Evolutionary conservation across 2,113 vertebrate genomes (phyloP), one percentile per base, ranked within the genome.

Genomic region (Colossoma macropomum): DNA sequence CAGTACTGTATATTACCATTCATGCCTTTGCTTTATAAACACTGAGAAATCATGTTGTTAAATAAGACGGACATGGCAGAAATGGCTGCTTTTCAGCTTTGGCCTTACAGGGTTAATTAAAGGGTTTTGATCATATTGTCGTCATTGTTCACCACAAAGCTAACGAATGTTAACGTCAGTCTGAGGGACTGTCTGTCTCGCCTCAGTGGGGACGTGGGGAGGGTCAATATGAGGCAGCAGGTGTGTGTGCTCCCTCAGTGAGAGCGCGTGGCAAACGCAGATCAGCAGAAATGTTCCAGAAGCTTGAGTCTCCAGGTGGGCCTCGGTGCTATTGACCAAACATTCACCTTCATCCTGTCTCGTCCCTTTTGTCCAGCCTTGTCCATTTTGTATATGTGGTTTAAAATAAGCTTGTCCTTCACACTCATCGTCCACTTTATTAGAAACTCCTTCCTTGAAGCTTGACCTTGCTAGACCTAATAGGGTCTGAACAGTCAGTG

Each of bases 271-370:
- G 89, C 88, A 87, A 87, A 89, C 80, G 83, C 87, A 84, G 89
- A 91, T 89, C 88, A 90, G 87, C 70, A 82, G 72, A 89, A 91
- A 93, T 93, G 86, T 92, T 90, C 92, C 87, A 85, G 84, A 81
- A 75, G 89, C 86, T 86, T 89, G 87, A 80, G 84, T 91, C 90
- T 88, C 88, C 90, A 89, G 91, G 92, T 91, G 92, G 92, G 88
- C 88, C 90, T 92, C 9, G 23, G 63, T 13, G 59, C 74, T 83
- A 83, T 83, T 34, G 81, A 83, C 27, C 41, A 56, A 69, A 56
- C 48, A 25, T 27, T 90, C 90, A 85, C 76, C 84, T 92, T 90
- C 89, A 25, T 75, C 81, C 21, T 68, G 34, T 84, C 38, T 7
- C 16, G 4, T 13, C 27, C 28, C 21, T 13, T 70, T 9, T n/a